These are phyloP conservation scores for Oreochromis aureus DNA, from an alignment of 2,113 vertebrate genomes.

Conservation along the genomic window DNA sequence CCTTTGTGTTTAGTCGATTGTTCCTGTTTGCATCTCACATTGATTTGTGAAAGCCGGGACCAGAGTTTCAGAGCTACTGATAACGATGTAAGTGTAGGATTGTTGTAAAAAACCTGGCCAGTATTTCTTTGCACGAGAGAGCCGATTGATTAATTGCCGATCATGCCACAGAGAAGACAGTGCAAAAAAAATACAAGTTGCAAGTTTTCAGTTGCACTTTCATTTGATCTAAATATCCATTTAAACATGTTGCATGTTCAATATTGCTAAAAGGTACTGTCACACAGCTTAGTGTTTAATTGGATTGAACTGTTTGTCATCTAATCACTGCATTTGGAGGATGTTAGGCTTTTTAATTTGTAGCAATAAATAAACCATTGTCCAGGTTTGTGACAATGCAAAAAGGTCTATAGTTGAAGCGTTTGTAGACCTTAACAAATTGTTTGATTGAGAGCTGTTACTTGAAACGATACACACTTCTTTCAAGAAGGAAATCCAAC, in stretches of 20 bases:
- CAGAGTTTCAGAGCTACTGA: constrained; percentile 1
- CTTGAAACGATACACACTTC: background rate
- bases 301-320: background rate
- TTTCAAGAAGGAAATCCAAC: background rate
- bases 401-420: background rate
- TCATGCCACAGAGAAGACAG: background rate
- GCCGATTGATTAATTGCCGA: background rate
- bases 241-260: background rate
- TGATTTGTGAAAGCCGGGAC: constrained; percentile 17
- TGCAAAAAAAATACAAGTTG: background rate
- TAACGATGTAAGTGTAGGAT: background rate
- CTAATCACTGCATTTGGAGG: background rate
- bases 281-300: background rate
- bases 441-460: background rate
- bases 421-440: background rate
- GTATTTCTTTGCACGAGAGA: background rate
- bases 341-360: background rate
- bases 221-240: background rate
- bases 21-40: constrained; percentile 40
- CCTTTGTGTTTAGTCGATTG: constrained; percentile 24
- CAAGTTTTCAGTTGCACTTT: background rate
- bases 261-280: background rate
- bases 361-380: background rate
- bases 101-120: background rate
- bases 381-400: background rate